A percentile compares a stretch with the other conserved stretches of the same genome.
Evolutionary conservation across 2,797 vertebrate species (phyloP).

Genomic region (Kryptolebias ocellatus): DNA sequence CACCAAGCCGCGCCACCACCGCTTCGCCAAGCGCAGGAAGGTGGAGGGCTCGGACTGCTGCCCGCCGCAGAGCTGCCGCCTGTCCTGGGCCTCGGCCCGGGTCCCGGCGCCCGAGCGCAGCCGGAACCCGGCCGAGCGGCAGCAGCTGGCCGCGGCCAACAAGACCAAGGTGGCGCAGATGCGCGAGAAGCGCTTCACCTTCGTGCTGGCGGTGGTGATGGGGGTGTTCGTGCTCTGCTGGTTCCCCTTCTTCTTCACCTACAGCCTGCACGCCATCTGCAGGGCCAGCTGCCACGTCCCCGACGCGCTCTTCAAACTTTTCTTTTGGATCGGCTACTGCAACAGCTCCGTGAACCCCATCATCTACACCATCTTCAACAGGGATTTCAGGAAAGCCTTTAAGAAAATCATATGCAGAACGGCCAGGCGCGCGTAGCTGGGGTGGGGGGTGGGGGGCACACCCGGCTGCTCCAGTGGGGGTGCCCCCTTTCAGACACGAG

Average conservation of each 20-base stretch:
- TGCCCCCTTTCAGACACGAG: too few relatives aligned
- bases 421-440: constrained; percentile 63
- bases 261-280: constrained; percentile 85
- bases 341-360: constrained; percentile 88
- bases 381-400: constrained; percentile 86
- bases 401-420: constrained; percentile 85
- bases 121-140: constrained; percentile 40
- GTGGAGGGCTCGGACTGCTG: constrained; percentile 78
- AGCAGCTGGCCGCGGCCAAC: constrained; percentile 73
- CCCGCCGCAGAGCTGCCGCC: constrained; percentile 77
- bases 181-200: constrained; percentile 86
- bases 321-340: constrained; percentile 89
- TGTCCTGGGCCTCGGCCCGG: constrained; percentile 82
- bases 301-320: constrained; percentile 82
- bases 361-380: constrained; percentile 87
- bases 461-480: too few relatives aligned
- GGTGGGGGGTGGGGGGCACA: too few relatives aligned
- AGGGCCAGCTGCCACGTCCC: constrained; percentile 83
- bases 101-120: constrained; percentile 71
- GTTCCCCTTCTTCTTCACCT: constrained; percentile 88
- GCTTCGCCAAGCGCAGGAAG: constrained; percentile 78
- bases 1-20: constrained; percentile 73
- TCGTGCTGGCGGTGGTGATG: constrained; percentile 86
- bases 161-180: constrained; percentile 85
- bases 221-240: constrained; percentile 87